phyloP scores from a whole-genome alignment of 2,113 vertebrate species.

The Uria aalge region DNA sequence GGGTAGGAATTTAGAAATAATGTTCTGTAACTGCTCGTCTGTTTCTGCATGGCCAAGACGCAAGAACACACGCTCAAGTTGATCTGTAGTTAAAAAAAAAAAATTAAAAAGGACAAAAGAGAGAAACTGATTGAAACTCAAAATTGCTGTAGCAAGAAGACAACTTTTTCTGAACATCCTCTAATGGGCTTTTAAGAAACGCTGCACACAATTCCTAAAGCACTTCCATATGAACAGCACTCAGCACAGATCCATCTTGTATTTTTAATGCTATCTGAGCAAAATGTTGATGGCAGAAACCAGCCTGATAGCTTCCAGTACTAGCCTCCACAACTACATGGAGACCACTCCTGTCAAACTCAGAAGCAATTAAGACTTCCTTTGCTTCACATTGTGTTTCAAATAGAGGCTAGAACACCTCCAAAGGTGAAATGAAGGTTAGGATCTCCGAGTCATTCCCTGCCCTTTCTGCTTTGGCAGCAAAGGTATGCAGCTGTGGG shows the following conservation, averaged over 20 bases:
- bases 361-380: background rate
- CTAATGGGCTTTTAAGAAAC: background rate
- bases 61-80: slow-evolving; percentile 96
- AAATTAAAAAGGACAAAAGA: background rate
- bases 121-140: background rate
- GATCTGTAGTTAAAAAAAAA: slow-evolving; percentile 78
- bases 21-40: slow-evolving; percentile 95
- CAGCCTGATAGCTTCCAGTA: background rate
- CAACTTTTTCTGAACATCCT: background rate
- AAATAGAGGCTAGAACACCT: background rate
- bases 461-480: background rate
- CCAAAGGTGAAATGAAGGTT: background rate
- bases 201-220: background rate
- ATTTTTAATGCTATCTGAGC: background rate
- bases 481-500: background rate
- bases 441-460: background rate
- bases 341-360: background rate
- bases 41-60: slow-evolving; percentile 97
- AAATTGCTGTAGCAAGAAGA: background rate
- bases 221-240: background rate
- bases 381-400: background rate
- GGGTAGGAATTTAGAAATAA: slow-evolving; percentile 97
- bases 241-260: background rate
- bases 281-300: background rate
- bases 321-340: background rate